phyloP scores from a whole-genome alignment of 2,888 invertebrate genomes.

The Orgyia antiqua region DNA sequence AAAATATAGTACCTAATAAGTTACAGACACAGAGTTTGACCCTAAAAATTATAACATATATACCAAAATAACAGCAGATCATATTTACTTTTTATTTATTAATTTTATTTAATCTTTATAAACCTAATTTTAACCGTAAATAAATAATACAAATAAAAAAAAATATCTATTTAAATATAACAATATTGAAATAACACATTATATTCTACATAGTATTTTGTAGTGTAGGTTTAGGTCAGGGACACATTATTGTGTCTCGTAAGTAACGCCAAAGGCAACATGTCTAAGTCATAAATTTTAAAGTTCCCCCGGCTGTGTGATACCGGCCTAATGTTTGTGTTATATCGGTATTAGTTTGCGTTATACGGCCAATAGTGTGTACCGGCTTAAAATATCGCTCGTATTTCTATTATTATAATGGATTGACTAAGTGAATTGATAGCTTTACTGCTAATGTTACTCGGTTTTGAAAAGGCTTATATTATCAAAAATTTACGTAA shows the following conservation, averaged over 20 bases:
- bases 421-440: slow-evolving; percentile 1
- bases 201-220: no score
- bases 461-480: slow-evolving; percentile 2
- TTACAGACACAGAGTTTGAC: no score
- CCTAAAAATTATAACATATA: no score
- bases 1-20: no score
- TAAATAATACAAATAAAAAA: no score
- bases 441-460: slow-evolving; percentile 14
- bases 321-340: slow-evolving; percentile 17
- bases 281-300: slow-evolving; percentile 27
- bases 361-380: slow-evolving; percentile 22
- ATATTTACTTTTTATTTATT: no score
- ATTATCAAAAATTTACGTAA: not conserved
- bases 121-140: no score
- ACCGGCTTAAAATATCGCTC: slow-evolving; percentile 12
- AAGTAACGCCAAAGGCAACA: slow-evolving; percentile 24
- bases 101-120: no score
- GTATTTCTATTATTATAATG: not conserved
- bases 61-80: no score
- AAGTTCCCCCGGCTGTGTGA: slow-evolving; percentile 11
- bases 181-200: slow-evolving; percentile 4
- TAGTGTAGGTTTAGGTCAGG: slow-evolving; percentile 9
- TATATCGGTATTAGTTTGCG: slow-evolving; percentile 15
- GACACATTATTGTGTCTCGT: slow-evolving; percentile 16
- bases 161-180: no score